phyloP scores from a whole-genome alignment of 2,888 invertebrate species.

The Caenorhabditis macrosperma region DNA sequence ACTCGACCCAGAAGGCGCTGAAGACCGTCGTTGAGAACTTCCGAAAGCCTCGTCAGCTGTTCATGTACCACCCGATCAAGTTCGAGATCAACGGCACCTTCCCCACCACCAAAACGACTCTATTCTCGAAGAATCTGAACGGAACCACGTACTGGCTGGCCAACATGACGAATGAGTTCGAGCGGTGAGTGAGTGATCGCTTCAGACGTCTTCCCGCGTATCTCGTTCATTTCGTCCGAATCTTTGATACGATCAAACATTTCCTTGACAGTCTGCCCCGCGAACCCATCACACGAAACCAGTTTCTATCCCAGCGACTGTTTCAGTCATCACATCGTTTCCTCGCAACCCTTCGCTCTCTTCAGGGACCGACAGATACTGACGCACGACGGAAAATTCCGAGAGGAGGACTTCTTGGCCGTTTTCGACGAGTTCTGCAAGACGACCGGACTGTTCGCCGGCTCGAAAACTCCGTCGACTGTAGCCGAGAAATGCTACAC shows the following conservation, averaged over 20 bases:
- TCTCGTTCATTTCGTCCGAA: conserved; percentile 8
- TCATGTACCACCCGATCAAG: conserved; percentile 60
- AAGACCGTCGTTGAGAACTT: conserved; percentile 61
- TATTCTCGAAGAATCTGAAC: conserved; percentile 51
- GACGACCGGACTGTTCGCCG: conserved; percentile 23
- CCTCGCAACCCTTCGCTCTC: background rate
- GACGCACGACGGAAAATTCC: conserved; percentile 57
- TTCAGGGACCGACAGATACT: conserved; percentile 58
- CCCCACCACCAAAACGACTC: conserved; percentile 37
- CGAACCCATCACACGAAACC: too few relatives aligned
- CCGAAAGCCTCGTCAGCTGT: conserved; percentile 55
- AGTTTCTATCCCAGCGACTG: too few relatives aligned
- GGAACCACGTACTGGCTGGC: conserved; percentile 60
- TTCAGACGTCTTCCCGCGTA: background rate
- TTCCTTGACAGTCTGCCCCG: conserved; percentile 41
- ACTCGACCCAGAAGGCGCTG: conserved; percentile 47
- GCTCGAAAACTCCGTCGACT: conserved; percentile 40
- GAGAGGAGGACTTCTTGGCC: conserved; percentile 51
- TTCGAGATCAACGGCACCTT: conserved; percentile 58
- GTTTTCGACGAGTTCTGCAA: conserved; percentile 56
- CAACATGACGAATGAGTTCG: conserved; percentile 43
- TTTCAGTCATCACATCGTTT: background rate
- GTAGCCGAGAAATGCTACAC: conserved; percentile 57
- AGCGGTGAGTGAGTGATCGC: conserved; percentile 14
- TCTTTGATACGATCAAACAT: conserved; percentile 40